Base-by-base conservation (phyloP, 2,113 vertebrate genomes). In the Apodemus sylvaticus region DNA sequence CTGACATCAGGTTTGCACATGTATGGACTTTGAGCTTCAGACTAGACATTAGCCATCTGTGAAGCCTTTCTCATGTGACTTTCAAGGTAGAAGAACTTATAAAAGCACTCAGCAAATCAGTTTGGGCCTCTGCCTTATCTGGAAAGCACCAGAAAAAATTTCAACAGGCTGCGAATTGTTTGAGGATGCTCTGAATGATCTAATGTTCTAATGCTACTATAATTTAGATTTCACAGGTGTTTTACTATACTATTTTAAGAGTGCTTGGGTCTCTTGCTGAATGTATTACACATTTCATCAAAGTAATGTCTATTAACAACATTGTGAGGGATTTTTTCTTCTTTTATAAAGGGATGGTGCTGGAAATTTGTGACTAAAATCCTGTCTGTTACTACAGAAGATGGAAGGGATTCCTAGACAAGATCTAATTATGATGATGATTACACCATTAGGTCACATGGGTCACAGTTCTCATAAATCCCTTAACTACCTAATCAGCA, bases 281-380 rank as follows among this genome's bases (percentile, higher is more conserved):
- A 86, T 85, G 6, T 97, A 95, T 94, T 96, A 96, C 93, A 98
- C 64, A 96, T 98, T 94, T 96, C 86, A 92, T 97, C 96, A 96
- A 94, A 98, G 98, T 98, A 98, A 98, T 94, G 96, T 97, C 97
- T 98, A 97, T 98, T 98, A 98, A 36, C 79, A 96, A 71, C 77
- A 79, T 87, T 97, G 36, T 19, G 81, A 97, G 81, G 74, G 76
- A 9, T 96, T 90, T 95, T 90, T 77, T 36, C 39, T 17, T 6
- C 24, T 2, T 68, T 96, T 86, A 20, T 87, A 97, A 96, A 85
- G 81, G 98, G 91, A 39, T 14, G 36, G 76, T 79, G 39, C 48
- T 60, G 39, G 60, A 96, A 71, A 97, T 98, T 96, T 2, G 0
- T 96, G 95, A 97, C 98, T 97, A 98, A 97, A 98, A 89, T 3